Conservation (phyloP, 1,140 invertebrate species). For the Dendrolimus kikuchii region DNA sequence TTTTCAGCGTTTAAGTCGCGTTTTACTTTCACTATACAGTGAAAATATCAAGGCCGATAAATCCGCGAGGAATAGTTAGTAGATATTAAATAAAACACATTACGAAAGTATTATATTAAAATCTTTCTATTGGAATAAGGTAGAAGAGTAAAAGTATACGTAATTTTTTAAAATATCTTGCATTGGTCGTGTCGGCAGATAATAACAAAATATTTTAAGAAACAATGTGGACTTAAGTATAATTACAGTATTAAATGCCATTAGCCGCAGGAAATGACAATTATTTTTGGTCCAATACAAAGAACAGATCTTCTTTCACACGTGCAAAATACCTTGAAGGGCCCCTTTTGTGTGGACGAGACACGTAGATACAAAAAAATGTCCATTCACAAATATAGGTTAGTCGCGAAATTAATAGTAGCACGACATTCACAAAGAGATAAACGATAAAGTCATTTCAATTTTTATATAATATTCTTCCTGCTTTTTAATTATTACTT, state of each 20-base stretch:
- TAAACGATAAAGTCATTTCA: neutral
- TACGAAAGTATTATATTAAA: too few species aligned
- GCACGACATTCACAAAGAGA: conserved; percentile 1
- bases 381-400: conserved; percentile 68
- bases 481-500: too few species aligned
- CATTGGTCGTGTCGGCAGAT: neutral
- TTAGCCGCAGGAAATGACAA: conserved; percentile 65
- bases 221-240: too few species aligned
- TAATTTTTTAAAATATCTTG: too few species aligned
- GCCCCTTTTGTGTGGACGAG: conserved; percentile 54
- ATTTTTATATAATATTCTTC: too few species aligned
- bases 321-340: conserved; percentile 62
- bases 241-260: conserved; percentile 18
- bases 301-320: conserved; percentile 61
- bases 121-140: too few species aligned
- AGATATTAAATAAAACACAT: too few species aligned
- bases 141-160: too few species aligned
- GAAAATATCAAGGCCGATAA: too few species aligned
- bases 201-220: neutral
- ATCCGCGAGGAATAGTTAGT: too few species aligned
- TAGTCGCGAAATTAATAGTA: conserved; percentile 45
- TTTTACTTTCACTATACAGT: too few species aligned
- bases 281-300: conserved; percentile 60
- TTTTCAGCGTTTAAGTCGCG: too few species aligned
- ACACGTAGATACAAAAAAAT: conserved; percentile 47